Percentiles rank a stretch among this genome's conserved stretches.
Conservation (phyloP, 2,797 vertebrate genomes). For the Pelobates cultripes region DNA sequence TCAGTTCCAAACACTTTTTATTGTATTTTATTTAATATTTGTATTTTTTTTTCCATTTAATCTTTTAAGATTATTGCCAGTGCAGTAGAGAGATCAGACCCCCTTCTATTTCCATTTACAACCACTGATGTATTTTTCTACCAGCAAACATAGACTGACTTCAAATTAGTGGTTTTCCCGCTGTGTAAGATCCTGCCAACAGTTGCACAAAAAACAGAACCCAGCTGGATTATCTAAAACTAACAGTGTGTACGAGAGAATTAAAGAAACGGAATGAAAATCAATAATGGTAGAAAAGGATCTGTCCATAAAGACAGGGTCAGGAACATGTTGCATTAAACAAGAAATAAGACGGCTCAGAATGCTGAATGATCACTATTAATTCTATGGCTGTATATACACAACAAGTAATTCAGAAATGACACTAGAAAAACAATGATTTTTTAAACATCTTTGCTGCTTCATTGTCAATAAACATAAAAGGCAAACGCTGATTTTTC, state of each 20-base stretch:
- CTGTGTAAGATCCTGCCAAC: constrained; percentile 67
- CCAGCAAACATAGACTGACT: constrained; percentile 67
- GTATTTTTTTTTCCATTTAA: constrained; percentile 39
- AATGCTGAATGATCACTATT: constrained; percentile 19
- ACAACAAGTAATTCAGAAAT: constrained; percentile 25
- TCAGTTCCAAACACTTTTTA: constrained; percentile 1
- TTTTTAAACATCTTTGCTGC: background rate
- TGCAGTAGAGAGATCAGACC: constrained; percentile 69
- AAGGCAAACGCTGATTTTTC: too few relatives aligned
- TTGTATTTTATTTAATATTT: constrained; percentile 45
- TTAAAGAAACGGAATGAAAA: constrained; percentile 65
- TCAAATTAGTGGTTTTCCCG: constrained; percentile 70
- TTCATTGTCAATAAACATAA: too few relatives aligned
- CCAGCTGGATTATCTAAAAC: constrained; percentile 65
- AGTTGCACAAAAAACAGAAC: constrained; percentile 59
- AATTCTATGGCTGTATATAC: constrained; percentile 21
- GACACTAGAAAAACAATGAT: background rate
- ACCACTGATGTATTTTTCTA: constrained; percentile 64
- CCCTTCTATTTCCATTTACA: constrained; percentile 73
- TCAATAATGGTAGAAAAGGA: constrained; percentile 45
- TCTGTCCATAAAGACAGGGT: constrained; percentile 37
- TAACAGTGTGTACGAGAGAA: constrained; percentile 61
- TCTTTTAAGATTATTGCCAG: constrained; percentile 68
- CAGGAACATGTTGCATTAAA: constrained; percentile 41
- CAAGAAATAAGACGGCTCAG: constrained; percentile 10